A percentile compares a stretch with the other conserved stretches of the same genome.
Evolutionary conservation across 1,140 invertebrate genomes (phyloP).

Genomic region (Conus ventricosus): DNA sequence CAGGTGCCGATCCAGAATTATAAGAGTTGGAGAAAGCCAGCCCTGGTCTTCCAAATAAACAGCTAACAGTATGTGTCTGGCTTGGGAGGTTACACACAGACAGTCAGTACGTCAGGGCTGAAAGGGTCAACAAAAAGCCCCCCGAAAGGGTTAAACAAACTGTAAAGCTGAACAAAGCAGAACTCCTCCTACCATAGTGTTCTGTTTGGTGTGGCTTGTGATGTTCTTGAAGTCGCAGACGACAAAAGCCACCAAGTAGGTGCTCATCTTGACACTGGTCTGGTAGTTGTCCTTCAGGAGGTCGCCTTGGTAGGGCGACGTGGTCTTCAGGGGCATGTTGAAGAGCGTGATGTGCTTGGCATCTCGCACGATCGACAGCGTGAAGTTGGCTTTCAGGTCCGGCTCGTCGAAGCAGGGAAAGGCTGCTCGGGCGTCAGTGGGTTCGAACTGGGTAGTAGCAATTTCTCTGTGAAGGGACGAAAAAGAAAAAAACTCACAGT

Average conservation of each 20-base stretch:
- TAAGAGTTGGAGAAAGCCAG: too few relatives aligned
- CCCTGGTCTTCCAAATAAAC: too few relatives aligned
- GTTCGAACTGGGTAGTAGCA: constrained; percentile 67
- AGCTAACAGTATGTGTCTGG: too few relatives aligned
- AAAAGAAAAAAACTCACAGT: neutral
- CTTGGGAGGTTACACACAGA: too few relatives aligned
- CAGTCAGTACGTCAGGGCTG: too few relatives aligned
- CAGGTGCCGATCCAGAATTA: too few relatives aligned
- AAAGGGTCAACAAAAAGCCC: too few relatives aligned
- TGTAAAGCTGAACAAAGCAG: too few relatives aligned
- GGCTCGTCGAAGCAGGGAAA: constrained; percentile 99
- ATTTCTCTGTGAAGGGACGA: constrained; percentile 52
- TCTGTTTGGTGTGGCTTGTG: constrained; percentile 28
- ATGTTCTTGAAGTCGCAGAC: constrained; percentile 77
- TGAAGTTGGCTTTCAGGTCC: constrained; percentile 89
- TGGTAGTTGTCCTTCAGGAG: constrained; percentile 60
- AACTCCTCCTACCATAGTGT: neutral
- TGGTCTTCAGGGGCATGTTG: constrained; percentile 82
- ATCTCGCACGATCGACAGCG: constrained; percentile 82
- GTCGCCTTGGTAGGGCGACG: constrained; percentile 15
- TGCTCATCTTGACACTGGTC: constrained; percentile 73
- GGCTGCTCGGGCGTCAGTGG: constrained; percentile 76
- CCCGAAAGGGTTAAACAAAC: too few relatives aligned
- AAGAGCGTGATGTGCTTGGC: constrained; percentile 83
- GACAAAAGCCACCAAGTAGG: constrained; percentile 75